Evolutionary conservation across 2,888 invertebrate species (phyloP).

Genomic region (Rhagium mordax): DNA sequence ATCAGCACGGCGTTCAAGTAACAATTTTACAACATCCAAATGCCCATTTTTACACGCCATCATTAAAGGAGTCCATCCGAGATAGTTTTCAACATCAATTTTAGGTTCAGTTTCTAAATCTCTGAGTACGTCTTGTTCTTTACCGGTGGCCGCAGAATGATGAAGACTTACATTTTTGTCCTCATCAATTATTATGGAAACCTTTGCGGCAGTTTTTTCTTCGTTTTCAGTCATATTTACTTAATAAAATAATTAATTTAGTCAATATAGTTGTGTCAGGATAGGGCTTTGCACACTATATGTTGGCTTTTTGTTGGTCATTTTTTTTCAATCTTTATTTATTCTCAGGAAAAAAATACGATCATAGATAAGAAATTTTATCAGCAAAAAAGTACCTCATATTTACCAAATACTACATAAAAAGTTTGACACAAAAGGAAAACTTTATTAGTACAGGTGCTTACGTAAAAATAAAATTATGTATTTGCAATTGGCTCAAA

Average conservation of each 20-base stretch:
- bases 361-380: not conserved
- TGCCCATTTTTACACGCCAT: constrained; percentile 66
- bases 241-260: constrained; percentile 17
- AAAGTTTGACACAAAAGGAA: too few relatives aligned
- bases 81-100: constrained; percentile 63
- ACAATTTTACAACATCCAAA: constrained; percentile 56
- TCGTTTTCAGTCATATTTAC: constrained; percentile 27
- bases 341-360: not conserved
- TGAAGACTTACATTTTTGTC: constrained; percentile 65
- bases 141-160: constrained; percentile 60
- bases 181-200: constrained; percentile 57
- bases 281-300: constrained; percentile 16
- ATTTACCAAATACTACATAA: too few relatives aligned
- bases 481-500: too few relatives aligned
- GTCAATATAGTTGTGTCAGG: constrained; percentile 26
- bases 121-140: constrained; percentile 51
- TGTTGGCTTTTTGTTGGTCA: not conserved
- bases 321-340: constrained; percentile 17
- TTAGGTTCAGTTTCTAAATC: constrained; percentile 51
- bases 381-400: not conserved
- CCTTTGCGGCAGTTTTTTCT: constrained; percentile 32
- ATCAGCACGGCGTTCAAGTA: constrained; percentile 63
- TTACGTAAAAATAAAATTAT: too few relatives aligned
- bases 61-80: constrained; percentile 69
- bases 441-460: too few relatives aligned